Conservation (phyloP, 2,113 vertebrate species). For the Mastomys natalensis region DNA sequence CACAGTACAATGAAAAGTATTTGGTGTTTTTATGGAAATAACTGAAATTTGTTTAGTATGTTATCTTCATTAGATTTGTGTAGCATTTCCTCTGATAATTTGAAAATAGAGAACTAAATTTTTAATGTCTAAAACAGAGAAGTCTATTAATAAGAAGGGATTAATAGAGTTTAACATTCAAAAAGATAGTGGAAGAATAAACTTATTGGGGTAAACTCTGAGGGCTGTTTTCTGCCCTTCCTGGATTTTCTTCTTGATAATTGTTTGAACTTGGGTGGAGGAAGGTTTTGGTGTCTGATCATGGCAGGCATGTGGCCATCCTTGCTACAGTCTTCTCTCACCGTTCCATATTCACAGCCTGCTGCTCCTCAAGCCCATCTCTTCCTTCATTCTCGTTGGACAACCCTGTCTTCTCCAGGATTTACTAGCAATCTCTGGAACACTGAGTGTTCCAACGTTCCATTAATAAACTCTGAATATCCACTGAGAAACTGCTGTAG, state of each 20-base stretch:
- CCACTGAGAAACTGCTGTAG: not conserved
- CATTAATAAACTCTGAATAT: not conserved
- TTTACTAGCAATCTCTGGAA: not conserved
- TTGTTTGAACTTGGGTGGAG: not conserved
- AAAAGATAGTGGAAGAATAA: not conserved
- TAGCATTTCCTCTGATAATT: conserved; percentile 9
- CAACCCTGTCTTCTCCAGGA: not conserved
- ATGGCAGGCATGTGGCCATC: not conserved
- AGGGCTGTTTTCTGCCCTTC: not conserved
- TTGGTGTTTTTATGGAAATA: not conserved
- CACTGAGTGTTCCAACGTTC: not conserved
- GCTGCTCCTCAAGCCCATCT: not conserved
- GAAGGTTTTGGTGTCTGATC: not conserved
- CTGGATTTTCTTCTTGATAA: not conserved
- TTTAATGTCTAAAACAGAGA: conserved; percentile 14
- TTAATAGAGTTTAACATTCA: not conserved
- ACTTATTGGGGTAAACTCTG: not conserved
- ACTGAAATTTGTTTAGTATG: conserved; percentile 11
- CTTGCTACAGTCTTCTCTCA: not conserved
- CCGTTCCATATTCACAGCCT: not conserved
- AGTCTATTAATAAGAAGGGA: not conserved
- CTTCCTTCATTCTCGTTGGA: not conserved
- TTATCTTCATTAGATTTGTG: not conserved
- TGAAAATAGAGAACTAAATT: conserved; percentile 35
- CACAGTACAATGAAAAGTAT: not conserved